phyloP scores from a whole-genome alignment of 2,888 invertebrate species.

The Serrognathus titanus region DNA sequence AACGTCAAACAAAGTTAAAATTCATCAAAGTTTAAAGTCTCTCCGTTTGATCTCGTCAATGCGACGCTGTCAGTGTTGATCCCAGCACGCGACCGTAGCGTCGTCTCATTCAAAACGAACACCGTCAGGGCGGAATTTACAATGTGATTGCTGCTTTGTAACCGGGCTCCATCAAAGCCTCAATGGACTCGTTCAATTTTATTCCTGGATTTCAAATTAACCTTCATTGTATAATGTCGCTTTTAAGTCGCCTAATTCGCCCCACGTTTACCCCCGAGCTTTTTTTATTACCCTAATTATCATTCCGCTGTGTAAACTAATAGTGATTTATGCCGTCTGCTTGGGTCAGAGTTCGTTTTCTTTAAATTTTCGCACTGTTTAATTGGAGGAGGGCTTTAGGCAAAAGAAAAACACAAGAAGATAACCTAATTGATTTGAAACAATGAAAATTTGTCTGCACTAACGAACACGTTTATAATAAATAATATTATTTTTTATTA shows the following conservation, averaged over 20 bases:
- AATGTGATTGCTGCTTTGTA: slow-evolving; percentile 48
- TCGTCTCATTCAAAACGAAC: slow-evolving; percentile 42
- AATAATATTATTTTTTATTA: too few relatives aligned
- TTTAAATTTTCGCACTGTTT: too few relatives aligned
- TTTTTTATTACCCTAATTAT: slow-evolving; percentile 30
- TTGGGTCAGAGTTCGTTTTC: slow-evolving; percentile 19
- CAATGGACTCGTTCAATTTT: slow-evolving; percentile 32
- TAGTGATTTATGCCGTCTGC: slow-evolving; percentile 29
- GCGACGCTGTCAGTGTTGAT: slow-evolving; percentile 11
- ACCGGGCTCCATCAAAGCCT: slow-evolving; percentile 39
- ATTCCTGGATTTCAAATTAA: slow-evolving; percentile 45
- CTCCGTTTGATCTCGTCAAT: slow-evolving; percentile 22
- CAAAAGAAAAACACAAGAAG: too few relatives aligned
- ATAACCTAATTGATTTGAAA: too few relatives aligned
- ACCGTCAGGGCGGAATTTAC: slow-evolving; percentile 48
- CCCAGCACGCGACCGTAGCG: slow-evolving; percentile 37
- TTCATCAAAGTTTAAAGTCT: slow-evolving; percentile 23
- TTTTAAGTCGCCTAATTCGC: slow-evolving; percentile 19
- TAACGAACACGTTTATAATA: too few relatives aligned
- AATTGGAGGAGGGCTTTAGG: too few relatives aligned
- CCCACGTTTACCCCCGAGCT: slow-evolving; percentile 16
- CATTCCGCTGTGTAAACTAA: slow-evolving; percentile 30
- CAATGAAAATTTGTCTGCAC: too few relatives aligned
- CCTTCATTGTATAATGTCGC: slow-evolving; percentile 40
- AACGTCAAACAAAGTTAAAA: slow-evolving; percentile 23